Evolutionary conservation across 2,797 vertebrate species (phyloP).

Genomic region (Tauraco hartlaubi): DNA sequence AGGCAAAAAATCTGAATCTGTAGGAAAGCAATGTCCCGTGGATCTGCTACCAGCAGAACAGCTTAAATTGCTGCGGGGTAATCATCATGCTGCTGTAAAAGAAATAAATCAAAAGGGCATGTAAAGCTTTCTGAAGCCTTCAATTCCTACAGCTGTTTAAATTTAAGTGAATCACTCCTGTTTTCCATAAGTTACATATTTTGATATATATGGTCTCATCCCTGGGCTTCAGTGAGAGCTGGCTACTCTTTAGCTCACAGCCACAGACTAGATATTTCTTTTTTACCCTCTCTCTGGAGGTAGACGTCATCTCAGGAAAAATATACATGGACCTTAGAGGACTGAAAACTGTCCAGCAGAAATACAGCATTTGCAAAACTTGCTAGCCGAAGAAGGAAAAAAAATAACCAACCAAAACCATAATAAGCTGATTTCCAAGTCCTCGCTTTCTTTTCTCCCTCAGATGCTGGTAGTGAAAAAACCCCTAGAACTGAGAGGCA

Average conservation of each 20-base stretch:
- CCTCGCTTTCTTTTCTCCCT: background rate
- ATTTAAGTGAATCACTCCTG: background rate
- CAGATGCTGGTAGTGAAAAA: background rate
- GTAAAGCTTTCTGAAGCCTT: background rate
- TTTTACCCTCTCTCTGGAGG: background rate
- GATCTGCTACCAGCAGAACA: background rate
- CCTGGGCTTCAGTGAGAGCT: background rate
- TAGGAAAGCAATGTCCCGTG: background rate
- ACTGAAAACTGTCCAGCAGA: background rate
- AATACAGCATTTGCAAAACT: background rate
- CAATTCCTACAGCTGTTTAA: background rate
- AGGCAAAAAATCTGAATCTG: background rate
- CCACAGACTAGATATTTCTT: background rate
- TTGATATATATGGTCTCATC: background rate
- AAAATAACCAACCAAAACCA: background rate
- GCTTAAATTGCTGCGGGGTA: background rate
- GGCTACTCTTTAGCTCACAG: background rate
- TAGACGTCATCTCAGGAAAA: background rate
- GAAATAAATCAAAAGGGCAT: background rate
- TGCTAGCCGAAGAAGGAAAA: background rate
- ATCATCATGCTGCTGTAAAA: conserved; percentile 1
- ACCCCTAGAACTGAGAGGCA: background rate
- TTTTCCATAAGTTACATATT: background rate
- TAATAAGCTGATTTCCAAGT: background rate
- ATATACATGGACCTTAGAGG: background rate